Percentiles rank a stretch among this genome's conserved stretches.
Evolutionary conservation across 2,888 invertebrate genomes (phyloP).

Genomic region (Brachypalpus laphriformis): DNA sequence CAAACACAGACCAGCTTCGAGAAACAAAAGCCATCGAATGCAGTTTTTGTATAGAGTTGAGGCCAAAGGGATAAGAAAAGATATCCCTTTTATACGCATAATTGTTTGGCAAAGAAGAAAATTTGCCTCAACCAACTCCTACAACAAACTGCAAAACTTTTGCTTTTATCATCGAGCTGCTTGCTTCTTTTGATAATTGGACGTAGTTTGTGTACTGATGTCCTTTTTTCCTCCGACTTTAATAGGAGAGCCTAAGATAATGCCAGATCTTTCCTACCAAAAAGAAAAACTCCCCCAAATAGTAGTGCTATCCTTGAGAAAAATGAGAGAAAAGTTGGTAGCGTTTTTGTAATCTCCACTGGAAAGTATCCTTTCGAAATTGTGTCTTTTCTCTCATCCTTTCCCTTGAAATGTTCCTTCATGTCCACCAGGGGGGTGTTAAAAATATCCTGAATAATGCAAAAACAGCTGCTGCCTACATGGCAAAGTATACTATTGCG

Average conservation of each 20-base stretch:
- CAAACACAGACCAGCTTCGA: slow-evolving; percentile 11
- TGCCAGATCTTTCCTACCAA: not conserved
- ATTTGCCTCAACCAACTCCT: slow-evolving; percentile 25
- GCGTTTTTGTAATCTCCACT: slow-evolving; percentile 42
- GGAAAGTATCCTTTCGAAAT: slow-evolving; percentile 19
- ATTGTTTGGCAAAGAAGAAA: slow-evolving; percentile 66
- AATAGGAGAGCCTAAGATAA: slow-evolving; percentile 57
- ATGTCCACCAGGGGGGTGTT: not conserved
- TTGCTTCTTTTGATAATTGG: slow-evolving; percentile 31
- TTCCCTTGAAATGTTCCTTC: not conserved
- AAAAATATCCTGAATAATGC: slow-evolving; percentile 39
- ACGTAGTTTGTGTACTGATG: slow-evolving; percentile 24
- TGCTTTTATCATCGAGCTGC: not conserved
- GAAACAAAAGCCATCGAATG: slow-evolving; percentile 30
- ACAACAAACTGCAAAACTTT: slow-evolving; percentile 28
- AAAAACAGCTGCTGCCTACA: slow-evolving; percentile 53
- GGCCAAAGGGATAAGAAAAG: slow-evolving; percentile 29
- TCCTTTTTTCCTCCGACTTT: slow-evolving; percentile 22
- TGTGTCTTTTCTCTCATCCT: not conserved
- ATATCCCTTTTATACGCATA: slow-evolving; percentile 40
- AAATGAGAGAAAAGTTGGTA: slow-evolving; percentile 3
- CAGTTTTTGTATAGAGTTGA: slow-evolving; percentile 25
- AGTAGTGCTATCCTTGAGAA: slow-evolving; percentile 7
- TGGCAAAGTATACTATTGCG: slow-evolving; percentile 6
- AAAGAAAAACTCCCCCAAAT: slow-evolving; percentile 17